Conservation (phyloP, 2,797 vertebrate species). For the Brotogeris chrysoptera region DNA sequence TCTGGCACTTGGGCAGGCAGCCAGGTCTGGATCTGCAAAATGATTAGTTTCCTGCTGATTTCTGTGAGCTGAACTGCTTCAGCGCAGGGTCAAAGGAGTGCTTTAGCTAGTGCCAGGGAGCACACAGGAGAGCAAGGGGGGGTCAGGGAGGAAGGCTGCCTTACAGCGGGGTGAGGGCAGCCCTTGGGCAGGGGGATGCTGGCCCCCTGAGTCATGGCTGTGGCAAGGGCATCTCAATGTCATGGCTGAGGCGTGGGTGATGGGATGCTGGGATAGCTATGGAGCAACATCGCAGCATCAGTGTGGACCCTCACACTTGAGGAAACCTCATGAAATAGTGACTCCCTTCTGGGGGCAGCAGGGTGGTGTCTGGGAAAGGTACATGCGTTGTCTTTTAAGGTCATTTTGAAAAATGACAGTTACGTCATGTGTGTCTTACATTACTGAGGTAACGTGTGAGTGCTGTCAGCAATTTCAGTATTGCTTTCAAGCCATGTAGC, state of each 20-base stretch:
- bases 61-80: slow-evolving; percentile 7
- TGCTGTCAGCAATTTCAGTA: not conserved
- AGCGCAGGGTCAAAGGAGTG: not conserved
- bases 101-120: not conserved
- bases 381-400: not conserved
- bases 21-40: slow-evolving; percentile 64
- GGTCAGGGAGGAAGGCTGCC: not conserved
- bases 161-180: accelerated
- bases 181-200: not conserved
- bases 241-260: not conserved
- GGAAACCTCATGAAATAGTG: accelerated
- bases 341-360: not conserved
- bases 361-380: not conserved
- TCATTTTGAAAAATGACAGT: not conserved
- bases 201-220: accelerated
- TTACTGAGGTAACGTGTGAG: not conserved
- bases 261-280: not conserved
- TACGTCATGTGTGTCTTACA: not conserved
- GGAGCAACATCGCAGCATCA: not conserved
- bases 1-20: slow-evolving; percentile 55
- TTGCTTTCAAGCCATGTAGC: not conserved
- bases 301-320: not conserved
- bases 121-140: accelerated
- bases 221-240: not conserved
- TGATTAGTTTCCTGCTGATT: slow-evolving; percentile 53